These are phyloP conservation scores for Martes flavigula DNA, from an alignment of 2,797 vertebrate genomes.

Conservation along the genomic window DNA sequence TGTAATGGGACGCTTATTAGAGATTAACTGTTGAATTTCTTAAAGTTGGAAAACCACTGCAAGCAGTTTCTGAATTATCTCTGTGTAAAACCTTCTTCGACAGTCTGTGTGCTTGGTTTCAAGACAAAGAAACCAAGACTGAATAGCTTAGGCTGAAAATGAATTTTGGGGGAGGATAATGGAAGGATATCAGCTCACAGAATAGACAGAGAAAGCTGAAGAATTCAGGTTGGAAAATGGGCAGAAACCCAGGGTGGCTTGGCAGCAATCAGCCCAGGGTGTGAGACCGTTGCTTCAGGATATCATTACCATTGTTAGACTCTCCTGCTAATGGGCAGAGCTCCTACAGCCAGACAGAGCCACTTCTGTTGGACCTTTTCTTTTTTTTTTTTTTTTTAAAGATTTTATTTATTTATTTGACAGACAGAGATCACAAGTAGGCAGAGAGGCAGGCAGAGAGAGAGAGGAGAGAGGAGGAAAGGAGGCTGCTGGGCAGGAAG, in stretches of 20 bases:
- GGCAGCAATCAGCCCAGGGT: background rate
- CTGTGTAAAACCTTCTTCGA: background rate
- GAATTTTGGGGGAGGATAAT: background rate
- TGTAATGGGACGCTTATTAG: background rate
- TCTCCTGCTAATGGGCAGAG: too few relatives aligned
- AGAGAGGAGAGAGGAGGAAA: too few relatives aligned
- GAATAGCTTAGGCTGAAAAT: background rate
- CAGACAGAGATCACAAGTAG: too few relatives aligned
- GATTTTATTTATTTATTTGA: too few relatives aligned
- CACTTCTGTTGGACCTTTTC: background rate
- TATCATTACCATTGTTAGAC: background rate
- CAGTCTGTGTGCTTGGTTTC: background rate
- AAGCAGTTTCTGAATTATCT: constrained; percentile 26
- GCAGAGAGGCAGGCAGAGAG: too few relatives aligned
- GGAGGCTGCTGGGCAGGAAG: too few relatives aligned
- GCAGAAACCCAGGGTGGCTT: background rate
- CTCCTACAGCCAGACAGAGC: accelerated
- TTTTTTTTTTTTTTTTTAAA: too few relatives aligned
- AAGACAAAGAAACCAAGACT: background rate
- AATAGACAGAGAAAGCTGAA: background rate
- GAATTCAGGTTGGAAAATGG: background rate
- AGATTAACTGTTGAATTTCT: background rate
- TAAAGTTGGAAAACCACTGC: background rate
- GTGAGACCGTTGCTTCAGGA: background rate
- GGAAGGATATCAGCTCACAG: background rate